Evolutionary conservation across 2,113 vertebrate genomes (phyloP).

Genomic region (Myrmecophaga tridactyla): DNA sequence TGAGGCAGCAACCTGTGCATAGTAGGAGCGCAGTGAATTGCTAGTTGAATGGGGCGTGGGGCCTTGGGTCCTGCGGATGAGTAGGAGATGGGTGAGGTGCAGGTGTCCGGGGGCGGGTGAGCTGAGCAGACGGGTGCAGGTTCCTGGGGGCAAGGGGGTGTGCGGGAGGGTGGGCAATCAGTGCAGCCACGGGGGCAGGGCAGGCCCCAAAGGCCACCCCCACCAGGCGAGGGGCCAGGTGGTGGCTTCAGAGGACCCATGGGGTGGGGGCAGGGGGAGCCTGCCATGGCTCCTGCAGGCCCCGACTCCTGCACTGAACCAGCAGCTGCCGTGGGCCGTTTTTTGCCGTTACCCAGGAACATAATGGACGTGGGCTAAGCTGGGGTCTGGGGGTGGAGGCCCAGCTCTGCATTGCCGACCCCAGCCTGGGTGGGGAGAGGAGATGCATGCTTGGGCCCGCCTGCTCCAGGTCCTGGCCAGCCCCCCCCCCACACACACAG

Average conservation of each 20-base stretch:
- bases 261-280: background rate
- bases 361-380: background rate
- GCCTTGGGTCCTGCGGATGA: background rate
- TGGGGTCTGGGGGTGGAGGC: no score
- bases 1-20: background rate
- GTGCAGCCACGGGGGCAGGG: background rate
- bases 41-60: rapidly evolving
- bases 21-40: background rate
- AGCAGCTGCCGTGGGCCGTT: background rate
- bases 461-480: background rate
- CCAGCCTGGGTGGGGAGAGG: background rate
- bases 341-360: background rate
- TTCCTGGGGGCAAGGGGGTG: background rate
- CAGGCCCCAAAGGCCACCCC: background rate
- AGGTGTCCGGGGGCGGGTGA: background rate
- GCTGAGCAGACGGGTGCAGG: background rate
- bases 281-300: background rate
- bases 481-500: background rate
- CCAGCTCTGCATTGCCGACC: background rate
- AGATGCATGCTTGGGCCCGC: background rate
- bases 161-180: no score
- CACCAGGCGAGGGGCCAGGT: no score
- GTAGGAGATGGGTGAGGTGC: no score
- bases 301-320: background rate
- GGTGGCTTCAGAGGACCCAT: background rate